phyloP scores from a whole-genome alignment of 1,140 invertebrate genomes.

The Planococcus citri region DNA sequence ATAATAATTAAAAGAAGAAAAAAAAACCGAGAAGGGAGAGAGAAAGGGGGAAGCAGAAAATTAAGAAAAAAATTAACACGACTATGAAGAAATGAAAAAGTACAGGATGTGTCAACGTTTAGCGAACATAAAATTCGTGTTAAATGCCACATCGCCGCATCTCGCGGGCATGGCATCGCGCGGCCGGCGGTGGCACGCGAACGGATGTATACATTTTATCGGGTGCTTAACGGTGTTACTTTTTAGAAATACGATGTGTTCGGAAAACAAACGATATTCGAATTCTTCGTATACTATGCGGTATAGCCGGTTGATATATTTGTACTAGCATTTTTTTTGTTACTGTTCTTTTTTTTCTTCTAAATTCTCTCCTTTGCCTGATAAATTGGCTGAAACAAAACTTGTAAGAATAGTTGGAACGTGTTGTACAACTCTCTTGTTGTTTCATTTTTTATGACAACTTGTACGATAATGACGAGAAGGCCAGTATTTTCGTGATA shows the following conservation, averaged over 20 bases:
- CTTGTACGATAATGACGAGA: not conserved
- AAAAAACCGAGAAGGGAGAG: not conserved
- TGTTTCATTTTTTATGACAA: not conserved
- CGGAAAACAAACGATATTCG: not conserved
- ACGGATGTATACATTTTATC: constrained; percentile 3
- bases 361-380: not conserved
- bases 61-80: no score
- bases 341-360: not conserved
- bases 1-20: not conserved
- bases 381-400: constrained; percentile 3
- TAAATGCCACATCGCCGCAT: not conserved
- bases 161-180: no score
- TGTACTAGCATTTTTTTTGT: no score
- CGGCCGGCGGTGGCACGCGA: not conserved
- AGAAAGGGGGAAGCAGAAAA: no score
- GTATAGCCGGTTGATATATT: no score
- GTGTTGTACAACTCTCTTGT: constrained; percentile 1
- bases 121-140: constrained; percentile 6
- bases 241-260: not conserved
- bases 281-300: no score
- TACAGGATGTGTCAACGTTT: constrained; percentile 2
- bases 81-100: not conserved
- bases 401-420: constrained; percentile 1
- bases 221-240: not conserved
- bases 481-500: constrained; percentile 2